Base-by-base conservation (phyloP, 1,140 invertebrate genomes). In the Mamestra configurata region DNA sequence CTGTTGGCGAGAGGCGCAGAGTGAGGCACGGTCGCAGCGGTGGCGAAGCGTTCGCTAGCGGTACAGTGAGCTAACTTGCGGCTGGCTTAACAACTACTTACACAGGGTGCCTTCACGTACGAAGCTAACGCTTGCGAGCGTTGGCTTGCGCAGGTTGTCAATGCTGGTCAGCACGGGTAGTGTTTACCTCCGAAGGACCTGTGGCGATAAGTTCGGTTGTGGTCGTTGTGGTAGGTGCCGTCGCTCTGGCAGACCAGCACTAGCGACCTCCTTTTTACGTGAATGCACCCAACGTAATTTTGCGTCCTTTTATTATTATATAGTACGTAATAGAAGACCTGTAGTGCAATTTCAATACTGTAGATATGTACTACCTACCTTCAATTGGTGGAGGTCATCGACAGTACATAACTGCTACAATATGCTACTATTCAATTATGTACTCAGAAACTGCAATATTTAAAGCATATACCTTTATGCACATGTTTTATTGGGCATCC, bases 1-100 rank as follows among this genome's bases (percentile, higher is more conserved):
- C 57, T 61, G 61, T 53, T 31, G 35, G 53, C 73, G 57, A 40
- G 22, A 66, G n/a, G 35, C 61, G 53, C 40, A 76, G 22, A 22
- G 55, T n/a, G 72, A 43, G 40, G 49, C 43, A 64, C 40, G 27
- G 51, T 76, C 24, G 55, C 40, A 61, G 73, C 73, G 37, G 73
- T 64, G 53, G 55, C 72, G 22, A 61, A 76, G 73, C 73, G 53
- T 20, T 40, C 49, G 11, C 71, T 73, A 51, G n/a, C 37, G 53
- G 31, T 40, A 64, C 35, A 18, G 59, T 64, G 31, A 22, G 20
- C 24, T 66, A 66, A 20, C 35, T 46, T 66, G 64, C 40, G 20
- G 64, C 35, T 66, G 64, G 6, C 64, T 68, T 68, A 70, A 20
- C 4, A 15, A 70, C 40, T 70, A 70, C 49, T 73, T 61, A 61